Percentiles rank a stretch among this genome's conserved stretches.
These are phyloP conservation scores for Diarsia brunnea DNA, from an alignment of 2,888 invertebrate species.

Conservation along the genomic window DNA sequence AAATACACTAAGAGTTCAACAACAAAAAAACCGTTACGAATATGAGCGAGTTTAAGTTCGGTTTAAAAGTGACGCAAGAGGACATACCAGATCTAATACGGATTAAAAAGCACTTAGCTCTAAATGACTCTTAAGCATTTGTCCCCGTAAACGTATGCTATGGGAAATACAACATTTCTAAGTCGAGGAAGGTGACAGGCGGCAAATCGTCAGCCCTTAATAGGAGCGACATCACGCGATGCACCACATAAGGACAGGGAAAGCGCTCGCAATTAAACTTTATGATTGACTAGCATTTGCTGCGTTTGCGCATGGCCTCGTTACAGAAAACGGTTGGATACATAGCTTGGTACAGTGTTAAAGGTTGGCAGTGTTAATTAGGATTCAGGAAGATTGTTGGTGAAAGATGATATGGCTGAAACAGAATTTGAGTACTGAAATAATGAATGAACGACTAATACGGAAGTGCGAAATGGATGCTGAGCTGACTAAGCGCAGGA, in stretches of 20 bases:
- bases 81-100: background rate
- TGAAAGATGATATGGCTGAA: background rate
- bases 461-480: background rate
- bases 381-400: background rate
- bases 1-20: background rate
- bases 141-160: constrained; percentile 49
- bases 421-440: background rate
- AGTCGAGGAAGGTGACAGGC: constrained; percentile 71
- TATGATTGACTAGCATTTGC: constrained; percentile 78
- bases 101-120: constrained; percentile 42
- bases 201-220: constrained; percentile 78
- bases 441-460: background rate
- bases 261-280: constrained; percentile 79
- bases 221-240: constrained; percentile 77
- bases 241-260: constrained; percentile 77
- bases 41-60: background rate
- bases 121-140: constrained; percentile 53
- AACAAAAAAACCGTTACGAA: background rate
- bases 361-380: constrained; percentile 28
- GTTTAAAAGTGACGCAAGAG: constrained; percentile 10
- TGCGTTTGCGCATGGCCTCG: constrained; percentile 68
- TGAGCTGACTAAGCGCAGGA: background rate
- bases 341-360: background rate
- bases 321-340: constrained; percentile 30
- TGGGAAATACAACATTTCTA: constrained; percentile 62